These are phyloP conservation scores for Pectinophora gossypiella DNA, from an alignment of 1,140 invertebrate genomes.

Conservation along the genomic window DNA sequence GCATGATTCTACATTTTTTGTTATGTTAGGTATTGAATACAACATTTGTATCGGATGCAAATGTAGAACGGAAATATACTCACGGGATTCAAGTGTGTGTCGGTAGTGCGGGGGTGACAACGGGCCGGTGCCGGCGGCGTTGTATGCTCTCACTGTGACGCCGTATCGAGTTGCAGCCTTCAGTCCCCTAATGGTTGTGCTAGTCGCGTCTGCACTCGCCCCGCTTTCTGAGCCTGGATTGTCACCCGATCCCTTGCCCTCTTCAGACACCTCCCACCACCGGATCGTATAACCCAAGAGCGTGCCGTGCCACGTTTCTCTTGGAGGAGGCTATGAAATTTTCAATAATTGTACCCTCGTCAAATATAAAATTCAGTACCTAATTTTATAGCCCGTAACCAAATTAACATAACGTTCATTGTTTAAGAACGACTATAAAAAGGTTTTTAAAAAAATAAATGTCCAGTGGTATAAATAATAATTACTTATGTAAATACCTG, in stretches of 20 bases:
- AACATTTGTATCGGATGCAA: too few relatives aligned
- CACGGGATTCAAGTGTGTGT: constrained; percentile 90
- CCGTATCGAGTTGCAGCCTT: constrained; percentile 90
- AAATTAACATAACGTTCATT: too few relatives aligned
- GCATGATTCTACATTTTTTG: too few relatives aligned
- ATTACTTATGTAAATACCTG: too few relatives aligned
- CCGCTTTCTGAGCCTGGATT: constrained; percentile 73
- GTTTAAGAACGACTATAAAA: too few relatives aligned
- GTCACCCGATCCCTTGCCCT: constrained; percentile 38
- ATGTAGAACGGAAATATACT: too few relatives aligned
- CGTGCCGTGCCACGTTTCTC: constrained; percentile 87
- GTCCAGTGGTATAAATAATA: too few relatives aligned
- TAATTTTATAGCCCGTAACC: too few relatives aligned
- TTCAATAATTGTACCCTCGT: too few relatives aligned
- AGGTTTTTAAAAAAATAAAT: too few relatives aligned
- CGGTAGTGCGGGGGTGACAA: constrained; percentile 84
- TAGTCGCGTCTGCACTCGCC: constrained; percentile 72
- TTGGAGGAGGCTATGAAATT: constrained; percentile 79
- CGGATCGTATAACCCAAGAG: constrained; percentile 87
- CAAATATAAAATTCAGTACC: too few relatives aligned
- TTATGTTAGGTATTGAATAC: too few relatives aligned
- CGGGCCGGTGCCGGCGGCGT: constrained; percentile 90
- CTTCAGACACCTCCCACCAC: constrained; percentile 76
- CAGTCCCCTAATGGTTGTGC: constrained; percentile 81
- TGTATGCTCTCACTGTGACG: constrained; percentile 90